Base-by-base conservation (phyloP, 2,113 vertebrate species). In the Tympanuchus pallidicinctus region DNA sequence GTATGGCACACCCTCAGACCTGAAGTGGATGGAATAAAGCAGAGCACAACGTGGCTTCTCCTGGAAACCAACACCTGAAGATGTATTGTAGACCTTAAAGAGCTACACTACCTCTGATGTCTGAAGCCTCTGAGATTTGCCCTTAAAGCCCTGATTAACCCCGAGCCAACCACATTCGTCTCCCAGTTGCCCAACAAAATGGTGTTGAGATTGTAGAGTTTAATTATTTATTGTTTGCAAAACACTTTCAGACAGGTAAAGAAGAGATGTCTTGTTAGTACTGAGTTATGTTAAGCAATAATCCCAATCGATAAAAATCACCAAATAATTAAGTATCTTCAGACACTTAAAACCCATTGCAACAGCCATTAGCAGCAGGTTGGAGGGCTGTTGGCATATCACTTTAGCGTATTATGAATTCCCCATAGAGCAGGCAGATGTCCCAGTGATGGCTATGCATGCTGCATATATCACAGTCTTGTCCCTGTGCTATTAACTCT, bases 271-370 rank as follows among this genome's bases (percentile, higher is more conserved):
- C 54, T 65, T 66, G 45, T 80, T 88, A 59, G 60, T 67, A 38
- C 38, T 22, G 70, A 73, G 73, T 43, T 59, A 64, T 17, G 43
- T 83, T 83, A 88, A 90, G 47, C 61, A 83, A 7, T 60, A 93
- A 56, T 79, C 70, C 64, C 79, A 90, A 95, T 95, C 92, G 92
- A 88, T 95, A 89, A 54, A 91, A 94, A 77, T 36, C 36, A 79
- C 73, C 77, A 69, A 86, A 92, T 90, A 95, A 94, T 90, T 83
- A 94, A 82, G 63, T 65, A 32, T 60, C 40, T 54, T 93, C 73
- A 86, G 72, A 79, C 57, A 42, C 70, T 92, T 78, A 89, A 88
- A 70, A 76, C 67, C 25, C 34, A 13, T 38, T 65, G 76, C 60
- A 83, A 38, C 47, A 56, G 38, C 85, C 43, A 93, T 86, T 88